Evolutionary conservation across 2,797 vertebrate species (phyloP).

Genomic region (Pteronotus mesoamericanus): DNA sequence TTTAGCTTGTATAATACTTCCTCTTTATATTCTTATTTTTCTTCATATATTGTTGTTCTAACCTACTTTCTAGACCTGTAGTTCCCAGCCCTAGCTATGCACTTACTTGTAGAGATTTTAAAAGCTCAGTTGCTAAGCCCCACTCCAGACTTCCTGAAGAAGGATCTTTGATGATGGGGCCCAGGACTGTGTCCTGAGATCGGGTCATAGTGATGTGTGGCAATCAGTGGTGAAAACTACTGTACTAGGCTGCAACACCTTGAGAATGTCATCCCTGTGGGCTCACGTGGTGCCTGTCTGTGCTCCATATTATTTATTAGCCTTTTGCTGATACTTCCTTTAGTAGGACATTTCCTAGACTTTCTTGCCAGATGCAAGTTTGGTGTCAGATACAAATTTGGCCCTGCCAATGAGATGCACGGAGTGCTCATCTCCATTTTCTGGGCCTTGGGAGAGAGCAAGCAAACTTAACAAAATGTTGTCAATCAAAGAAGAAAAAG

Average conservation of each 20-base stretch:
- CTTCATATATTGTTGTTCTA: not conserved
- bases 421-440: not conserved
- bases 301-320: not conserved
- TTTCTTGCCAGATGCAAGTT: not conserved
- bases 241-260: too few species aligned
- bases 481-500: not conserved
- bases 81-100: not conserved
- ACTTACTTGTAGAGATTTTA: not conserved
- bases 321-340: not conserved
- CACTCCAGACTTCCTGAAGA: not conserved
- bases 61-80: not conserved
- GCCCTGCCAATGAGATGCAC: not conserved
- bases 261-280: not conserved
- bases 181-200: not conserved
- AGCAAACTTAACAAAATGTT: not conserved
- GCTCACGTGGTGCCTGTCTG: not conserved
- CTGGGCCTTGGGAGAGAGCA: not conserved
- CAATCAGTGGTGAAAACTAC: not conserved
- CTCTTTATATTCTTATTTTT: not conserved
- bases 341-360: not conserved
- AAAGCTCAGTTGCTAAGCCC: not conserved
- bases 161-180: not conserved
- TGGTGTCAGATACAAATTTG: not conserved
- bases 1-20: not conserved
- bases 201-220: not conserved